Percentiles rank a stretch among this genome's conserved stretches.
phyloP scores from a whole-genome alignment of 1,140 invertebrate genomes.

The Trichoplusia ni region DNA sequence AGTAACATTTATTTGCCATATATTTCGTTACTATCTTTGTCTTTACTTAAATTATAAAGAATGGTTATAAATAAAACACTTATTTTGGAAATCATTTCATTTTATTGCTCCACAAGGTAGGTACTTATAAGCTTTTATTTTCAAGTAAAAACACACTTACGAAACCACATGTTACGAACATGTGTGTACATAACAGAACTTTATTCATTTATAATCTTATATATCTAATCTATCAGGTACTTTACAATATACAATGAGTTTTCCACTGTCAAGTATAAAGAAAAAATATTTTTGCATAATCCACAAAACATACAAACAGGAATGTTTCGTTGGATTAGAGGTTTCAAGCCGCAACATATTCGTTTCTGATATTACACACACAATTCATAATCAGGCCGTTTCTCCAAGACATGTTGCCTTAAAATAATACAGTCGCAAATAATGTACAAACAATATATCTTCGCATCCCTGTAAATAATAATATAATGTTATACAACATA shows the following conservation, averaged over 20 bases:
- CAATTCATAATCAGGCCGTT: slow-evolving; percentile 62
- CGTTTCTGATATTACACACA: slow-evolving; percentile 70
- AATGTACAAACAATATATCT: slow-evolving; percentile 29
- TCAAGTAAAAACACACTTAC: slow-evolving; percentile 64
- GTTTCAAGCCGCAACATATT: slow-evolving; percentile 37
- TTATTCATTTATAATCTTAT: slow-evolving; percentile 54
- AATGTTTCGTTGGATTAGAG: slow-evolving; percentile 51
- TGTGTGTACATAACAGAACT: slow-evolving; percentile 71
- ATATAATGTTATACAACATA: slow-evolving; percentile 4
- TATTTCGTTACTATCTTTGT: too few relatives aligned
- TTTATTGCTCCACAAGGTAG: slow-evolving; percentile 72
- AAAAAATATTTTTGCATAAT: slow-evolving; percentile 44
- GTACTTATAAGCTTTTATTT: slow-evolving; percentile 66
- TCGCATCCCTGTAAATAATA: slow-evolving; percentile 28
- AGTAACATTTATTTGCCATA: too few relatives aligned
- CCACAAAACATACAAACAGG: slow-evolving; percentile 51
- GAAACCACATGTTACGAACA: slow-evolving; percentile 61
- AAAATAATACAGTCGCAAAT: slow-evolving; percentile 41
- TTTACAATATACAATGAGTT: slow-evolving; percentile 63
- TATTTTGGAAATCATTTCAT: slow-evolving; percentile 67
- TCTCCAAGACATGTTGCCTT: slow-evolving; percentile 41
- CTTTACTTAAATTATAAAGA: too few relatives aligned
- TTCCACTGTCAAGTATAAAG: slow-evolving; percentile 38
- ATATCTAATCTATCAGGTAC: slow-evolving; percentile 72
- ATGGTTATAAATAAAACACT: slow-evolving; percentile 62